Evolutionary conservation across 2,888 invertebrate species (phyloP).

Genomic region (Drosophila ezoana): DNA sequence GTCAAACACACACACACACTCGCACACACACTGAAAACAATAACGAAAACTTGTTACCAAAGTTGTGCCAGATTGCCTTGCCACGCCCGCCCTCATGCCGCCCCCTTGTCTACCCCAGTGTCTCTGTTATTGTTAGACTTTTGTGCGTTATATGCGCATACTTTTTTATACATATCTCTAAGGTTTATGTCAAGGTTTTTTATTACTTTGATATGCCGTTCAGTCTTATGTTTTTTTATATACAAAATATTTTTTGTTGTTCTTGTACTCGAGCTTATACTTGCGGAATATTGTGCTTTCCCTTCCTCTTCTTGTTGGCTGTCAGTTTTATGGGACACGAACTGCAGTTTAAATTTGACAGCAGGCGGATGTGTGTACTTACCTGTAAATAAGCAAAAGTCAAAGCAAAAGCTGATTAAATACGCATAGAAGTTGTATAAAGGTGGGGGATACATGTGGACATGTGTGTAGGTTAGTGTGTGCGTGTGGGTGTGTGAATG

Average conservation of each 20-base stretch:
- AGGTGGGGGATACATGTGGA: not conserved
- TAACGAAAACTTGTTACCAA: conserved; percentile 76
- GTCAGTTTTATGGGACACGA: conserved; percentile 48
- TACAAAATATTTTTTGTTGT: conserved; percentile 21
- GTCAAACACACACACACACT: conserved; percentile 44
- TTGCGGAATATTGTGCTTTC: conserved; percentile 35
- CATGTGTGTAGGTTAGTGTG: not conserved
- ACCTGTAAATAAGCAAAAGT: conserved; percentile 68
- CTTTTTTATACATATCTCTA: conserved; percentile 72
- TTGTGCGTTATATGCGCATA: conserved; percentile 64
- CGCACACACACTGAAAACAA: conserved; percentile 52
- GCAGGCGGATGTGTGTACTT: conserved; percentile 64
- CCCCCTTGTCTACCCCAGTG: conserved; percentile 7
- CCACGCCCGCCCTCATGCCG: conserved; percentile 9
- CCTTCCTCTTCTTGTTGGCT: not conserved
- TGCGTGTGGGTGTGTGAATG: conserved; percentile 12
- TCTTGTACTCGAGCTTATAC: conserved; percentile 46
- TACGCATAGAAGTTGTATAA: conserved; percentile 29
- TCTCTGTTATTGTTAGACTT: conserved; percentile 65
- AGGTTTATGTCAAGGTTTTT: conserved; percentile 78
- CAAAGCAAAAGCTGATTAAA: conserved; percentile 70
- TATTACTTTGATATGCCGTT: conserved; percentile 57
- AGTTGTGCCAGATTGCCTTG: conserved; percentile 70
- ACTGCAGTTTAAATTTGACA: conserved; percentile 71
- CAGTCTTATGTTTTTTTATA: conserved; percentile 27